phyloP scores from a whole-genome alignment of 2,888 invertebrate genomes.

The Tridacna crocea region DNA sequence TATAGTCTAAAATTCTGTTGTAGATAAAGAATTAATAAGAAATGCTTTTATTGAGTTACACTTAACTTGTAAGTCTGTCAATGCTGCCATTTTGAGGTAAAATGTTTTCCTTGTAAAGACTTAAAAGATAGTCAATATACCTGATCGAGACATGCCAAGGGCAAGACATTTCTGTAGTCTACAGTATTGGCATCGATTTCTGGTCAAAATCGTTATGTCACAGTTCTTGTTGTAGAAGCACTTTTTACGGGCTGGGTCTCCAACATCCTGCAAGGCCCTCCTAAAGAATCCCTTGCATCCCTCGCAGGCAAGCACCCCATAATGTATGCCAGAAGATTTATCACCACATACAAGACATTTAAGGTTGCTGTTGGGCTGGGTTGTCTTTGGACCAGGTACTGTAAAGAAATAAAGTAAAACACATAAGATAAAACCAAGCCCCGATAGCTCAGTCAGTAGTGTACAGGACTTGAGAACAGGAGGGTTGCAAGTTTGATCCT shows the following conservation, averaged over 20 bases:
- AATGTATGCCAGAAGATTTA: conserved; percentile 83
- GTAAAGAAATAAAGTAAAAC: conserved; percentile 24
- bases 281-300: conserved; percentile 84
- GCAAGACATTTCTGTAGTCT: conserved; percentile 82
- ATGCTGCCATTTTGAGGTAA: too few species aligned
- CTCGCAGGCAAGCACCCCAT: conserved; percentile 84
- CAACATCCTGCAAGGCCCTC: conserved; percentile 83
- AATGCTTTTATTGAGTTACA: too few species aligned
- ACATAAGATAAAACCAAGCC: background rate
- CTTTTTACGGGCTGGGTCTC: conserved; percentile 83
- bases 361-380: conserved; percentile 66
- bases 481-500: too few species aligned
- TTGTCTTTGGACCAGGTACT: conserved; percentile 59
- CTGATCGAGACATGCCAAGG: conserved; percentile 82
- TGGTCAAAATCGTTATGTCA: conserved; percentile 82
- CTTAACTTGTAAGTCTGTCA: too few species aligned
- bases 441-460: too few species aligned
- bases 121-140: conserved; percentile 49
- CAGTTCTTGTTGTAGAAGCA: conserved; percentile 84
- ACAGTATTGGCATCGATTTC: conserved; percentile 82
- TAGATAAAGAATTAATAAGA: too few species aligned
- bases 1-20: too few species aligned
- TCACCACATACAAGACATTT: conserved; percentile 84
- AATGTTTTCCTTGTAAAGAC: too few species aligned
- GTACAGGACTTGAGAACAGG: too few species aligned